Base-by-base conservation (phyloP, 2,888 invertebrate genomes). In the Apeira syringaria region DNA sequence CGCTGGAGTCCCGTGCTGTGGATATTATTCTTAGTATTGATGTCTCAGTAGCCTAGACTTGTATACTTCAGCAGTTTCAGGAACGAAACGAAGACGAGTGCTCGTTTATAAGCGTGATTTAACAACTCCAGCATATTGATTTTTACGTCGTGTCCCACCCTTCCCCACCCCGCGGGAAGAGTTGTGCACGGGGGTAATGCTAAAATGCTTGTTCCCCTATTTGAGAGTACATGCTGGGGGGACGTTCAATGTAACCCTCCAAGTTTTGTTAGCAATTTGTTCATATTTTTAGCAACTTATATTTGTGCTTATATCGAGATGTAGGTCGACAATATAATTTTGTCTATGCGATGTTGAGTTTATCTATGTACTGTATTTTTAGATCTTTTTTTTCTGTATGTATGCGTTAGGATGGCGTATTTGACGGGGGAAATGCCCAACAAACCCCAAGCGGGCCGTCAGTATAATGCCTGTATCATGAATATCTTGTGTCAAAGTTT, bases 81-180 rank as follows among this genome's bases (percentile, higher is more conserved):
- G 75, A 86, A 84, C 82, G 84, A 84, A 88, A 89, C 83, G 90
- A 90, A 90, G 91, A 91, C 91, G 90, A 90, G 89, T 89, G 82
- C 87, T 89, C 89, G 87, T 89, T 90, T 90, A 90, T 90, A 90
- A 90, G 90, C 93, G 93, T 93, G 93, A 93, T 93, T 93, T 93
- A 93, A 93, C 93, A 93, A 93, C 93, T 93, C 93, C 92, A 92
- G 93, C 93, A 93, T 91, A 91, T 91, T 90, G 90, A 90, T 90
- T 90, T 90, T 90, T 90, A 90, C 90, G 89, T 88, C 89, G 87
- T 86, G 86, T 87, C 87, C 39, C 45, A 30, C 82, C 86, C 81
- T 74, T 80, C 84, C 84, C 80, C 84, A 73, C 76, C 74, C 81
- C 84, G 81, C 86, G 86, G 87, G 89, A 87, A 88, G 89, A 88